These are phyloP conservation scores for Nyctibius bracteatus DNA, from an alignment of 2,113 vertebrate genomes.

Conservation along the genomic window DNA sequence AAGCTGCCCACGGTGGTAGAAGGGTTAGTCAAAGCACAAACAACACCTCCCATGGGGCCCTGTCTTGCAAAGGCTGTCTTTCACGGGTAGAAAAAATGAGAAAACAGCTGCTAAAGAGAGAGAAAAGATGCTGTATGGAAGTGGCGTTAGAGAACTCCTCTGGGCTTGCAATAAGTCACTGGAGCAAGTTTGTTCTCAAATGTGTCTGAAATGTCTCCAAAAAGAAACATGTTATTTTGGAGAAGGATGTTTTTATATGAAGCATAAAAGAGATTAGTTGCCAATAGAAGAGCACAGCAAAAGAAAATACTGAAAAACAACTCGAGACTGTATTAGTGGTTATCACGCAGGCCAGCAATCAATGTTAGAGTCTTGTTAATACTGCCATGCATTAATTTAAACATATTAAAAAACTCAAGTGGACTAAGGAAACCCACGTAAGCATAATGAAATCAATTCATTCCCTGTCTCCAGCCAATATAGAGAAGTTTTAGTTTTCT, in stretches of 20 bases:
- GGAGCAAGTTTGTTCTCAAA: constrained; percentile 22
- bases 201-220: constrained; percentile 15
- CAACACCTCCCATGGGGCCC: not conserved
- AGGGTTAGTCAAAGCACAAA: not conserved
- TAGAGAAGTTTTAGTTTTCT: not conserved
- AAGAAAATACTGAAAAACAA: not conserved
- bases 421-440: not conserved
- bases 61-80: not conserved
- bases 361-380: not conserved
- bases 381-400: not conserved
- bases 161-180: constrained; percentile 29
- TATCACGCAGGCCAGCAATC: not conserved
- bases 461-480: not conserved
- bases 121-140: not conserved
- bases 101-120: constrained; percentile 26
- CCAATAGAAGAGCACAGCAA: not conserved
- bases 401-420: not conserved
- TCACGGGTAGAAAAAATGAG: not conserved
- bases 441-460: not conserved
- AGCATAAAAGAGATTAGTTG: not conserved
- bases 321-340: not conserved
- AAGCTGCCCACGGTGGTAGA: not conserved
- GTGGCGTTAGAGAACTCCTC: not conserved
- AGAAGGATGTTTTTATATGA: not conserved
- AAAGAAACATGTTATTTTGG: constrained; percentile 2